phyloP scores from a whole-genome alignment of 2,113 vertebrate genomes.

The Chrysemys picta region DNA sequence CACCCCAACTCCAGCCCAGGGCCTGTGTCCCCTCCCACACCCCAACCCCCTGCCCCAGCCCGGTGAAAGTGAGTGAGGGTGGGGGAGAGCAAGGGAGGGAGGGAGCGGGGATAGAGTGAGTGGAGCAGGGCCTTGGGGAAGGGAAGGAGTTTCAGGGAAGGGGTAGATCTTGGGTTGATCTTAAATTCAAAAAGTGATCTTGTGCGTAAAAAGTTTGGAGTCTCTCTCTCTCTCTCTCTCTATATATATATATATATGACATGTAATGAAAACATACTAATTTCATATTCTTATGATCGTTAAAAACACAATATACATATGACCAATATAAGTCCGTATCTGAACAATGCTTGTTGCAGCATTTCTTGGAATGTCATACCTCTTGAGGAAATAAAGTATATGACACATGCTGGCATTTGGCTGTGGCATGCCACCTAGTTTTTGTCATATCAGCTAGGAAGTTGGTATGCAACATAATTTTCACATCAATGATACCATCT shows the following conservation, averaged over 20 bases:
- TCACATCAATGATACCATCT: not conserved
- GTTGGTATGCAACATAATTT: not conserved
- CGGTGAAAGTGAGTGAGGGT: too few relatives aligned
- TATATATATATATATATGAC: not conserved
- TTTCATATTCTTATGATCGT: not conserved
- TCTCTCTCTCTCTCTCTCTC: too few relatives aligned
- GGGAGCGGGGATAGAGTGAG: too few relatives aligned
- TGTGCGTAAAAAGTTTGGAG: too few relatives aligned
- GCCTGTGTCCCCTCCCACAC: too few relatives aligned
- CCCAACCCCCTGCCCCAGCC: too few relatives aligned
- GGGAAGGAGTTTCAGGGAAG: too few relatives aligned
- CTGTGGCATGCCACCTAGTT: not conserved
- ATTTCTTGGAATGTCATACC: not conserved
- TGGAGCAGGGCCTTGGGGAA: too few relatives aligned
- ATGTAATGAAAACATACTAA: not conserved
- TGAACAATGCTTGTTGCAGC: not conserved
- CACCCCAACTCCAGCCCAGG: too few relatives aligned
- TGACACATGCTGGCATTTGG: not conserved
- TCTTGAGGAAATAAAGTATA: not conserved
- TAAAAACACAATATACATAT: not conserved
- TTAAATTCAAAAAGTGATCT: too few relatives aligned
- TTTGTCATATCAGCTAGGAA: not conserved
- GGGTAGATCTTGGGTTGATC: too few relatives aligned
- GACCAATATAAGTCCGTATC: not conserved
- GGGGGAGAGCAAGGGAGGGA: too few relatives aligned